Base-by-base conservation (phyloP, 2,888 invertebrate genomes). In the Coelinius sp. region DNA sequence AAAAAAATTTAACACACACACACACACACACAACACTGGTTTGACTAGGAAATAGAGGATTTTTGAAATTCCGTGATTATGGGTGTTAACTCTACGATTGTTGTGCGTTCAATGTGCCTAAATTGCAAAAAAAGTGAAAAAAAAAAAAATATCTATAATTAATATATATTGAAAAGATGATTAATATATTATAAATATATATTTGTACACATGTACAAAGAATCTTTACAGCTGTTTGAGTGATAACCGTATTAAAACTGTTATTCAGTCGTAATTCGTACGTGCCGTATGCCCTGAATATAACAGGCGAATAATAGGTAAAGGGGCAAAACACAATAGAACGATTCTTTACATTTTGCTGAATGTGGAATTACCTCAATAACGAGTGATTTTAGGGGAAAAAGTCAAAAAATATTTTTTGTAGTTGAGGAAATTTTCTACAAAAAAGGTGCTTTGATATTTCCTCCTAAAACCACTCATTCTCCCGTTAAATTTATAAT, bases 21-120 rank as follows among this genome's bases (percentile, higher is more conserved):
- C 10, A 75, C 24, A 67, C 35, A 25, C 31, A 68, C 24, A 24
- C 38, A 31, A 44, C 56, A 44, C 41, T 65, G 41, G 35, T 59
- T 59, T 59, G 17, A 17, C 22, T 64, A 62, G 38, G 24, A 49
- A 52, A 46, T 56, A 44, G 75, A 75, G 52, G 56, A 71, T 64
- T 75, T 73, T 74, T 75, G 73, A 73, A 68, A 67, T 56, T 75
- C 65, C 66, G 59, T 62, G 69, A 76, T 73, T 75, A 73, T 64
- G 73, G 78, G 79, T 73, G 76, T 80, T 80, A 79, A 82, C 78
- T 79, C 76, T 73, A 78, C 46, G 78, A 80, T 82, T 76, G 73
- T 80, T 83, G 82, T 82, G 83, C 85, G 83, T 85, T 85, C 82
- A 82, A 84, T 84, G 85, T 86, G 84, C 85, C 86, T 86, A 82